phyloP scores from a whole-genome alignment of 2,797 vertebrate species.

The Philypnodon macrostomus region DNA sequence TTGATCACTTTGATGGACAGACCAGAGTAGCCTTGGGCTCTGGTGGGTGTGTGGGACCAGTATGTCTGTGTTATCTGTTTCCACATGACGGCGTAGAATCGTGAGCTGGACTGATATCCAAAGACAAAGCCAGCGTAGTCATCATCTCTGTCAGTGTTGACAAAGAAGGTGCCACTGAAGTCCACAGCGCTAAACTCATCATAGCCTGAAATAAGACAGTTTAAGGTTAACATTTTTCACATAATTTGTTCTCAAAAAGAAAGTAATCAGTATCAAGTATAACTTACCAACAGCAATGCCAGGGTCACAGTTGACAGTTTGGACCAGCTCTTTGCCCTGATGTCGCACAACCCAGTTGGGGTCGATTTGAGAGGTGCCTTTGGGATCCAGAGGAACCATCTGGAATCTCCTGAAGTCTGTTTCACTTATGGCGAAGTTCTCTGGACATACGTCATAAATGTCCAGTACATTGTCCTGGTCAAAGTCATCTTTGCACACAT shows the following conservation, averaged over 20 bases:
- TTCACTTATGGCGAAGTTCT: constrained; percentile 94
- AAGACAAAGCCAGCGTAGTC: constrained; percentile 99
- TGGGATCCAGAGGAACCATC: constrained; percentile 98
- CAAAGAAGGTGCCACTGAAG: constrained; percentile 98
- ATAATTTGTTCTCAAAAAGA: background rate
- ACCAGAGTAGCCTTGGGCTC: constrained; percentile 95
- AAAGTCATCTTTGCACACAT: constrained; percentile 95
- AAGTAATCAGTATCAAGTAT: background rate
- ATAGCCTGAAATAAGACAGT: constrained; percentile 76
- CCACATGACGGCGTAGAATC: constrained; percentile 99
- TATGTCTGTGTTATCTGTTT: constrained; percentile 99
- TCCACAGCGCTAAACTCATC: constrained; percentile 98
- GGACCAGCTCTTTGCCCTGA: constrained; percentile 97
- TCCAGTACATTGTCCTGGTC: constrained; percentile 92
- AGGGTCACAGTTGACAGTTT: constrained; percentile 98
- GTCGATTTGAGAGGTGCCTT: constrained; percentile 96
- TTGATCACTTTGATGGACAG: constrained; percentile 98
- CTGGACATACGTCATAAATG: constrained; percentile 93
- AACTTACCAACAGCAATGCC: constrained; percentile 94
- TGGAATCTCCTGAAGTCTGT: constrained; percentile 98
- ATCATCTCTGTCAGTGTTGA: constrained; percentile 97
- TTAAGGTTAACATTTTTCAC: constrained; percentile 14
- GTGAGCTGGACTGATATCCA: constrained; percentile 96
- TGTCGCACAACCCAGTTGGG: constrained; percentile 99
- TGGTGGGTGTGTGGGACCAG: constrained; percentile 92